Evolutionary conservation across 2,888 invertebrate genomes (phyloP).

Genomic region (Brachyptera putata): DNA sequence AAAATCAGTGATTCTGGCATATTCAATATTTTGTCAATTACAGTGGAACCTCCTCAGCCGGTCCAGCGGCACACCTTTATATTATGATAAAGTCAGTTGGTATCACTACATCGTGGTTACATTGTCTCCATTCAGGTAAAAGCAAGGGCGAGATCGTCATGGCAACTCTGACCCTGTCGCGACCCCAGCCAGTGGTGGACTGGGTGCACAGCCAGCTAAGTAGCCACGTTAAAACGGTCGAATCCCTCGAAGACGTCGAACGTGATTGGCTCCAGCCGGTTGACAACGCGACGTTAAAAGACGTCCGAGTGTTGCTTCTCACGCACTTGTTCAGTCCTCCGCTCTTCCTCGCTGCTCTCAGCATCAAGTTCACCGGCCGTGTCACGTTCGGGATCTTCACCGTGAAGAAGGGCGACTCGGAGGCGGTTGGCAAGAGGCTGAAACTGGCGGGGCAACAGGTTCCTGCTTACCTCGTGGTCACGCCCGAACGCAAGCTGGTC

Average conservation of each 20-base stretch:
- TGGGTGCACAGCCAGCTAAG: slow-evolving; percentile 48
- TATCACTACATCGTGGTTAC: too few species aligned
- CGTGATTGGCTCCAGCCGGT: slow-evolving; percentile 39
- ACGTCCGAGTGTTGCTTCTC: slow-evolving; percentile 44
- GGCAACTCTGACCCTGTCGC: neutral
- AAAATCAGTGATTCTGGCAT: too few species aligned
- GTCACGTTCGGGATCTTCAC: slow-evolving; percentile 46
- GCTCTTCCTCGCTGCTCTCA: slow-evolving; percentile 49
- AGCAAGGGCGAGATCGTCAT: neutral
- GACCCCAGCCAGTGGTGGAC: slow-evolving; percentile 41
- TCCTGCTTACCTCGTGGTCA: slow-evolving; percentile 45
- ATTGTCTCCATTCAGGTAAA: too few species aligned
- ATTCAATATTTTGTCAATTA: too few species aligned
- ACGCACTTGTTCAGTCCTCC: slow-evolving; percentile 46
- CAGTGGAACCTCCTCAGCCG: too few species aligned
- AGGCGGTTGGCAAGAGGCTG: slow-evolving; percentile 34
- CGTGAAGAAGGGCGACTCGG: slow-evolving; percentile 36
- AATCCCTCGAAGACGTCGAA: slow-evolving; percentile 37
- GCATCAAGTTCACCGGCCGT: slow-evolving; percentile 51
- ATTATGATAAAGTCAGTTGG: too few species aligned
- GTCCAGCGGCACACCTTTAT: too few species aligned
- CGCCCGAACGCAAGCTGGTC: slow-evolving; percentile 43
- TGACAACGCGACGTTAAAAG: slow-evolving; percentile 28
- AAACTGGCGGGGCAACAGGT: slow-evolving; percentile 30
- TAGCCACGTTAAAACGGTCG: slow-evolving; percentile 42